Base-by-base conservation (phyloP, 2,797 vertebrate species). In the Sphenopsis melanotis region DNA sequence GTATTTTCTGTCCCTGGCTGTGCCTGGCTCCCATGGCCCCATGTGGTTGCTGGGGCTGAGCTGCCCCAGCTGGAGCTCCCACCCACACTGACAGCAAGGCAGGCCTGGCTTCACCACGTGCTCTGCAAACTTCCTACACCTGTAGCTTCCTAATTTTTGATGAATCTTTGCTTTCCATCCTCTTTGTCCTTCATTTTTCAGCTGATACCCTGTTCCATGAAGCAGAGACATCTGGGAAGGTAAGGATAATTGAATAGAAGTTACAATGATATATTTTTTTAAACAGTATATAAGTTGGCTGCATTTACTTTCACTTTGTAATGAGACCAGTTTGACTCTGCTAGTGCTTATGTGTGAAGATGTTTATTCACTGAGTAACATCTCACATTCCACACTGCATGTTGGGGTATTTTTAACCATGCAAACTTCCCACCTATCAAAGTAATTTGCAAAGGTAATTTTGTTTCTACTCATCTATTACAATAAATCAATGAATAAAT, bases 401-500 rank as follows among this genome's bases (percentile, higher is more conserved):
- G 18, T 7, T 71, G 20, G 16, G 11, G 6, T 78, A 59, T 80
- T 93, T 93, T 86, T 59, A 94, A 80, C 59, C 64, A 64, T 27
- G 71, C 90, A 90, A 64, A 59, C 69, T 88, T 93, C 75, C 37
- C 79, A 93, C 89, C 70, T 66, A 79, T 60, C 53, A n/a, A 91
- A 93, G 71, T 78, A 79, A 96, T 95, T 93, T 96, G 89, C 89
- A 96, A 96, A 94, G 66, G 88, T 89, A 95, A 94, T 95, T 84
- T 85, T 92, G 71, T 82, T 96, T 66, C 86, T 91, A 87, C 72
- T 77, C 59, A 83, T 92, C 91, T 92, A 84, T 91, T 96, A 80
- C 64, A 94, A 95, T 89, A 94, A 94, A 92, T 78, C 76, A 92
- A 87, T 77, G 95, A 96, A 94, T 96, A 94, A 93, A 95, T 95